Percentiles rank a stretch among this genome's conserved stretches.
These are phyloP conservation scores for Nymphalis polychloros DNA, from an alignment of 2,888 invertebrate species.

Conservation along the genomic window DNA sequence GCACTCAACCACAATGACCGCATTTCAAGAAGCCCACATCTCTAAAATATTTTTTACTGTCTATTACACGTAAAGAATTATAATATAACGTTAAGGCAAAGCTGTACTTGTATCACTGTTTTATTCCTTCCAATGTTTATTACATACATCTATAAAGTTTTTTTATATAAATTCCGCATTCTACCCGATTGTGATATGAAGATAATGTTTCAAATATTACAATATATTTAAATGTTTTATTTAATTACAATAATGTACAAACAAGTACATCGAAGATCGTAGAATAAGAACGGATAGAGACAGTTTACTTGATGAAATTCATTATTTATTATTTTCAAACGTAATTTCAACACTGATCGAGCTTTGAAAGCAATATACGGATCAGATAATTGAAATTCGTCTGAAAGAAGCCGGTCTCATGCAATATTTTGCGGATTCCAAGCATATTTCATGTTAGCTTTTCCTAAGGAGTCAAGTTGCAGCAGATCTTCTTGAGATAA, in stretches of 20 bases:
- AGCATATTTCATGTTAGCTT: constrained; percentile 54
- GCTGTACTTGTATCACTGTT: too few relatives aligned
- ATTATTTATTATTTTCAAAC: background rate
- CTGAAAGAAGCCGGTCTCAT: constrained; percentile 31
- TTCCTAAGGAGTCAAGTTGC: constrained; percentile 46
- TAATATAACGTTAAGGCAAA: too few relatives aligned
- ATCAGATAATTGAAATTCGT: too few relatives aligned
- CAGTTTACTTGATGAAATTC: background rate
- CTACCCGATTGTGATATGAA: background rate
- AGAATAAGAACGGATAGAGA: background rate
- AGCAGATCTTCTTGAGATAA: constrained; percentile 80
- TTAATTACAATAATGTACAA: too few relatives aligned
- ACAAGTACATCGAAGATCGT: too few relatives aligned
- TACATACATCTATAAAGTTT: too few relatives aligned
- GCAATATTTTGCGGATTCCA: constrained; percentile 57
- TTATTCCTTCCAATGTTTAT: too few relatives aligned
- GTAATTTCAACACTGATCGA: background rate
- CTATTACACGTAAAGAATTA: background rate
- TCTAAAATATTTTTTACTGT: constrained; percentile 24
- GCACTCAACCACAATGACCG: constrained; percentile 29
- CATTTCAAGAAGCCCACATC: constrained; percentile 30
- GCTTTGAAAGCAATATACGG: background rate
- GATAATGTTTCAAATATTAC: background rate
- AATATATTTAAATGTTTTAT: too few relatives aligned
- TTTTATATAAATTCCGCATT: too few relatives aligned